A percentile compares a stretch with the other conserved stretches of the same genome.
Evolutionary conservation across 2,797 vertebrate genomes (phyloP).

Genomic region (Acanthis flammea): DNA sequence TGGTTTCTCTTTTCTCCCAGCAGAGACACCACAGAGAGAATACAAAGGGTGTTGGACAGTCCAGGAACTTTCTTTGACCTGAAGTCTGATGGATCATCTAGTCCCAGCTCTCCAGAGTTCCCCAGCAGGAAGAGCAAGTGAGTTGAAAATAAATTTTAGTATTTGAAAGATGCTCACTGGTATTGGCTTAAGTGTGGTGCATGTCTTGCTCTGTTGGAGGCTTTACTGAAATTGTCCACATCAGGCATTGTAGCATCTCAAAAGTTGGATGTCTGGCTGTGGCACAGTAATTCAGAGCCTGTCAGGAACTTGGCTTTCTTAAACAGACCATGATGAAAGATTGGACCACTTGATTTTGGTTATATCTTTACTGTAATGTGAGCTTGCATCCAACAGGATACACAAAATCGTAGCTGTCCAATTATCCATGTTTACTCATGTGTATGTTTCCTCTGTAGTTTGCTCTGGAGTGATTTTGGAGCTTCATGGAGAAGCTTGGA

Average conservation of each 20-base stretch:
- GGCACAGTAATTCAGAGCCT: neutral
- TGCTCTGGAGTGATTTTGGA: slow-evolving; percentile 43
- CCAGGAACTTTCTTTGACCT: slow-evolving; percentile 63
- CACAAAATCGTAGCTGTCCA: neutral
- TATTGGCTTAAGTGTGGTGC: neutral
- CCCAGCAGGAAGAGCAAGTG: slow-evolving; percentile 69
- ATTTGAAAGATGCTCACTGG: neutral
- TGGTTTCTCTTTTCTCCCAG: neutral
- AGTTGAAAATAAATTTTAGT: slow-evolving; percentile 22
- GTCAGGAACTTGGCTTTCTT: neutral
- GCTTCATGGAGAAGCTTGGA: slow-evolving; percentile 51
- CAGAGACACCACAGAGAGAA: slow-evolving; percentile 53
- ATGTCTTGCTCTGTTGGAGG: neutral
- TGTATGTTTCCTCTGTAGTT: slow-evolving; percentile 22
- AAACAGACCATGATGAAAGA: neutral
- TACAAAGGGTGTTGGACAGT: slow-evolving; percentile 65
- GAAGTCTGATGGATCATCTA: slow-evolving; percentile 69
- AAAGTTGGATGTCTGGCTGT: neutral
- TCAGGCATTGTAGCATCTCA: neutral
- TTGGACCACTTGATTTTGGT: neutral
- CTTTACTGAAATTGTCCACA: neutral
- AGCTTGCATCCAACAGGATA: neutral
- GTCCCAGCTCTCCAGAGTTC: slow-evolving; percentile 71
- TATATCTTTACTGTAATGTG: neutral
- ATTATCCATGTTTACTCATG: neutral